Conservation (phyloP, 2,113 vertebrate genomes). For the Terrapene triunguis region DNA sequence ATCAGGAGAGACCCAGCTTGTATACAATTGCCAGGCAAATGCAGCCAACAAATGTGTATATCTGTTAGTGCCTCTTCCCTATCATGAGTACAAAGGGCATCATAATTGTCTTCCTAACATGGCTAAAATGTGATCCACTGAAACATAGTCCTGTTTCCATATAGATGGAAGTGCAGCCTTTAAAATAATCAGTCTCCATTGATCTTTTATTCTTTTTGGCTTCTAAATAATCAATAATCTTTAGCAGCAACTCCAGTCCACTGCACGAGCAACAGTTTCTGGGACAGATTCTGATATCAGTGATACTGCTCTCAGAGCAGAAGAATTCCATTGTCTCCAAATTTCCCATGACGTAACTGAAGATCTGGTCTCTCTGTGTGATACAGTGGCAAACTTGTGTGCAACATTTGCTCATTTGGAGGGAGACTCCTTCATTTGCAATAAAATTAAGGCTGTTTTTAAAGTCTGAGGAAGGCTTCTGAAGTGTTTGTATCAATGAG, state of each 20-base stretch:
- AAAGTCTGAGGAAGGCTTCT: background rate
- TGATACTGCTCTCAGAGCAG: background rate
- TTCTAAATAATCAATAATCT: background rate
- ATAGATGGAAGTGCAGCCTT: background rate
- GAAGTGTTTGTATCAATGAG: background rate
- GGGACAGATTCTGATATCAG: background rate
- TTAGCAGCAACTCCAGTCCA: background rate
- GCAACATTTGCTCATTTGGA: background rate
- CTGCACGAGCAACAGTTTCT: background rate
- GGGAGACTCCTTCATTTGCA: background rate
- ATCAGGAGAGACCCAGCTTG: background rate
- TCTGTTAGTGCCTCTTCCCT: background rate
- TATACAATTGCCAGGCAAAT: background rate
- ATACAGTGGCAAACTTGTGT: background rate
- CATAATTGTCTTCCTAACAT: background rate
- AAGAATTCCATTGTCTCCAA: background rate
- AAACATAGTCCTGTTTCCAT: constrained; percentile 2
- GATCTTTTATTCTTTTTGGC: background rate
- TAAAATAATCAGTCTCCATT: background rate
- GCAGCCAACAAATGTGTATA: background rate
- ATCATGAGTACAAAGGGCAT: background rate
- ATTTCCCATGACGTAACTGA: background rate
- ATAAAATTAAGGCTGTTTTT: background rate
- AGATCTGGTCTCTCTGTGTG: background rate
- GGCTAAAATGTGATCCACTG: background rate